Conservation (phyloP, 1,140 invertebrate genomes). For the Mesaphorura yosii region DNA sequence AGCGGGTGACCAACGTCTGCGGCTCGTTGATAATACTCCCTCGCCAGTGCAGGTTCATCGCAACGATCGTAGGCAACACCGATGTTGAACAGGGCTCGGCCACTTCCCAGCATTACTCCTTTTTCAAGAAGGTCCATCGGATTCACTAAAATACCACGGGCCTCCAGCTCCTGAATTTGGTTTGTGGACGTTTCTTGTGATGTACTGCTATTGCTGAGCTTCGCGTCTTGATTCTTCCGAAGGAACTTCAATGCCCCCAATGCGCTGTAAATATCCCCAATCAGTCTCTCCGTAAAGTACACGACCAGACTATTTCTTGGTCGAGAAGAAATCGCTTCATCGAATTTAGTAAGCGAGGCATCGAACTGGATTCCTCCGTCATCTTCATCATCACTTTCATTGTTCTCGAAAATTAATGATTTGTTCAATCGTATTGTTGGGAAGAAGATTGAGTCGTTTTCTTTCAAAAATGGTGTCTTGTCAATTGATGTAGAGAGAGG, state of each 20-base stretch:
- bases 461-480: conserved; percentile 22
- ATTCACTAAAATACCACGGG: no score
- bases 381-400: conserved; percentile 8
- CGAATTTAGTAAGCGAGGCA: neutral
- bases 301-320: neutral
- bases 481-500: conserved; percentile 17
- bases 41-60: conserved; percentile 15
- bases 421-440: neutral
- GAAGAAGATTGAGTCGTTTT: neutral
- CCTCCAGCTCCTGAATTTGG: conserved; percentile 10
- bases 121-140: conserved; percentile 21
- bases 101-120: conserved; percentile 25
- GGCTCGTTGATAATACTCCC: conserved; percentile 21
- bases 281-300: neutral
- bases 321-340: neutral
- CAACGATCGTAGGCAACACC: conserved; percentile 26
- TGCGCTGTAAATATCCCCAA: conserved; percentile 20
- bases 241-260: conserved; percentile 23
- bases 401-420: neutral
- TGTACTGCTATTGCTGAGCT: no score
- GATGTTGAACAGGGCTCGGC: conserved; percentile 27
- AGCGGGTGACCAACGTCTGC: conserved; percentile 26
- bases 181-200: neutral
- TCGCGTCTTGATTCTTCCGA: neutral
- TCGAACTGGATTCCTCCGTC: conserved; percentile 9